A percentile compares a stretch with the other conserved stretches of the same genome.
Conservation (phyloP, 64 coral and sea anemone genomes). For the Actinia equina region DNA sequence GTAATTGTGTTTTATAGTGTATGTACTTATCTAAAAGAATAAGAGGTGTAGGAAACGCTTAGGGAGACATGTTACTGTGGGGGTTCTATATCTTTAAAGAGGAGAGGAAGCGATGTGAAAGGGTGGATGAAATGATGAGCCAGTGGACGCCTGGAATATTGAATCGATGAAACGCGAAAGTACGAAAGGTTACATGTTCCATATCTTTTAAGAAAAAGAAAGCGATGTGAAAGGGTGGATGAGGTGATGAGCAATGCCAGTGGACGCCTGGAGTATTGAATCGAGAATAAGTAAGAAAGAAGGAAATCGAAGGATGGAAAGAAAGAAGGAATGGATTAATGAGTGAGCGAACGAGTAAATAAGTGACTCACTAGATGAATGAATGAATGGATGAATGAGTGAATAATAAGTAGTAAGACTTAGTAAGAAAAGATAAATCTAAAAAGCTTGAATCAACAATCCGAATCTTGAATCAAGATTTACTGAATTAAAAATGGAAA, state of each 20-base stretch:
- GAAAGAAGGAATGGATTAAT: too few relatives aligned
- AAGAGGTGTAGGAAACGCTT: not conserved
- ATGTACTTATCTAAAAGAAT: not conserved
- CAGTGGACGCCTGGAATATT: not conserved
- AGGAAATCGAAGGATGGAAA: too few relatives aligned
- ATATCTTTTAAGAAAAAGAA: not conserved
- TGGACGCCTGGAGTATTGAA: too few relatives aligned
- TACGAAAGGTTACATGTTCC: too few relatives aligned
- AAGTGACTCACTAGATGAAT: not conserved
- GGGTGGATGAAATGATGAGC: not conserved
- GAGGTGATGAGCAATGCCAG: too few relatives aligned
- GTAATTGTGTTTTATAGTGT: not conserved
- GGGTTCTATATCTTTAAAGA: not conserved
- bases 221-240: not conserved
- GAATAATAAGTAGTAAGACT: too few relatives aligned
- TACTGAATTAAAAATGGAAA: too few relatives aligned
- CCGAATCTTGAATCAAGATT: too few relatives aligned
- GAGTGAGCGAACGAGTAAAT: too few relatives aligned
- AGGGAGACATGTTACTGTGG: not conserved
- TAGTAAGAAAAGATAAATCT: too few relatives aligned
- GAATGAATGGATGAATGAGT: not conserved
- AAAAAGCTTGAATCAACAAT: too few relatives aligned
- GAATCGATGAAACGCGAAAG: not conserved
- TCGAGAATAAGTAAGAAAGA: too few relatives aligned
- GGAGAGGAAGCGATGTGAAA: not conserved